A percentile compares a stretch with the other conserved stretches of the same genome.
Evolutionary conservation across 2,888 invertebrate species (phyloP).

Genomic region (Cenopis cana): DNA sequence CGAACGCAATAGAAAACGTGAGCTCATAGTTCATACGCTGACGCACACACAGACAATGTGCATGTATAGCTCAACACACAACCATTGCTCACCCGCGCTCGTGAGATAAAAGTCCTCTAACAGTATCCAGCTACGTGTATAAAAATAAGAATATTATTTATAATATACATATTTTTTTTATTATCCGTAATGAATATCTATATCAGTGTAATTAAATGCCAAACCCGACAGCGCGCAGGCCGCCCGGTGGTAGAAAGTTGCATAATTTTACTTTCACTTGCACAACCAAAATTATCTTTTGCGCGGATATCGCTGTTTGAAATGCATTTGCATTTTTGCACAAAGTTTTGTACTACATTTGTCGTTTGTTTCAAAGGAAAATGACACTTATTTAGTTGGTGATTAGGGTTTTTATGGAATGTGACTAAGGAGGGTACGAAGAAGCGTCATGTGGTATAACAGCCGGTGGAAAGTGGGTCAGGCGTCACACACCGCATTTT

Average conservation of each 20-base stretch:
- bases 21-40: too few species aligned
- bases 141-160: too few species aligned
- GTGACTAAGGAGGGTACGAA: too few species aligned
- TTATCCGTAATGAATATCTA: constrained; percentile 34
- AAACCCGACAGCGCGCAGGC: constrained; percentile 26
- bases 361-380: constrained; percentile 55
- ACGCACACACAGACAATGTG: too few species aligned
- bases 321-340: constrained; percentile 71
- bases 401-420: too few species aligned
- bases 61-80: too few species aligned
- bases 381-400: constrained; percentile 61
- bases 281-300: constrained; percentile 69
- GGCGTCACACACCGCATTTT: constrained; percentile 81
- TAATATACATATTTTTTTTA: constrained; percentile 19
- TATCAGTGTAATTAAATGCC: constrained; percentile 46
- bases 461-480: constrained; percentile 76
- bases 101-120: too few species aligned
- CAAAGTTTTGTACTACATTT: constrained; percentile 63
- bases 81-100: too few species aligned
- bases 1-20: too few species aligned
- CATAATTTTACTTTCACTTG: constrained; percentile 83
- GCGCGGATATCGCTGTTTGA: constrained; percentile 68
- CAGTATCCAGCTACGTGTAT: too few species aligned
- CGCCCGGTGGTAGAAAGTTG: constrained; percentile 76
- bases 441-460: constrained; percentile 68